These are phyloP conservation scores for Bellardia bayeri DNA, from an alignment of 2,888 invertebrate genomes.

Conservation along the genomic window DNA sequence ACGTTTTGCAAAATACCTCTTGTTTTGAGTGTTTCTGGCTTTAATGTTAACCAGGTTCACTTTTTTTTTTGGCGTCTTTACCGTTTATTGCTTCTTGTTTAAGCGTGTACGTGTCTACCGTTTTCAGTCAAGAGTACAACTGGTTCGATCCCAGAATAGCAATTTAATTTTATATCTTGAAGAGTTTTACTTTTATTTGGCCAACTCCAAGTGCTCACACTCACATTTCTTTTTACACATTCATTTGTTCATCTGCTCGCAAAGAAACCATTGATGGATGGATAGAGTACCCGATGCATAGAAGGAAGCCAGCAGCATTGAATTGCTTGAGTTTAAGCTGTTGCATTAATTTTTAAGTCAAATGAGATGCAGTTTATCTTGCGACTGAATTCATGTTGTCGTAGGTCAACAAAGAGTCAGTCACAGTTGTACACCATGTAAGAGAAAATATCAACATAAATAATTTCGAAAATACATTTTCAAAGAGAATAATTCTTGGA, in stretches of 20 bases:
- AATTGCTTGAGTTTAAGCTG: neutral
- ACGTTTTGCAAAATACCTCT: constrained; percentile 56
- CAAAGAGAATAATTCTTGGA: neutral
- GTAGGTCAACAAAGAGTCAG: constrained; percentile 4
- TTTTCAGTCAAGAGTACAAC: constrained; percentile 62
- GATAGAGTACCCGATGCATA: neutral
- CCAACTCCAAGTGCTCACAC: neutral
- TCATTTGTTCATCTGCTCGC: neutral
- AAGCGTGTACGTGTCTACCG: constrained; percentile 48
- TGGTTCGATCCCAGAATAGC: constrained; percentile 59
- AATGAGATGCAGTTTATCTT: constrained; percentile 5
- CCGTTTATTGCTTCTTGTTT: constrained; percentile 44
- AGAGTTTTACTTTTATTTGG: constrained; percentile 35
- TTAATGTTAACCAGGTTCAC: constrained; percentile 56
- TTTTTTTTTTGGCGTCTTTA: constrained; percentile 41
- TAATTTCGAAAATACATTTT: neutral
- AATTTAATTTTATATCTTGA: constrained; percentile 67
- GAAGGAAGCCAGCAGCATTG: neutral
- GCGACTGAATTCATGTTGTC: neutral
- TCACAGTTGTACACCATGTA: neutral
- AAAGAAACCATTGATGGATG: neutral
- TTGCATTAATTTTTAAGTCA: neutral
- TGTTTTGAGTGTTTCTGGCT: constrained; percentile 28
- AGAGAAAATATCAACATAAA: constrained; percentile 1
- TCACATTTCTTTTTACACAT: neutral